A percentile compares a stretch with the other conserved stretches of the same genome.
Evolutionary conservation across 2,113 vertebrate species (phyloP).

Genomic region (Ursus arctos): DNA sequence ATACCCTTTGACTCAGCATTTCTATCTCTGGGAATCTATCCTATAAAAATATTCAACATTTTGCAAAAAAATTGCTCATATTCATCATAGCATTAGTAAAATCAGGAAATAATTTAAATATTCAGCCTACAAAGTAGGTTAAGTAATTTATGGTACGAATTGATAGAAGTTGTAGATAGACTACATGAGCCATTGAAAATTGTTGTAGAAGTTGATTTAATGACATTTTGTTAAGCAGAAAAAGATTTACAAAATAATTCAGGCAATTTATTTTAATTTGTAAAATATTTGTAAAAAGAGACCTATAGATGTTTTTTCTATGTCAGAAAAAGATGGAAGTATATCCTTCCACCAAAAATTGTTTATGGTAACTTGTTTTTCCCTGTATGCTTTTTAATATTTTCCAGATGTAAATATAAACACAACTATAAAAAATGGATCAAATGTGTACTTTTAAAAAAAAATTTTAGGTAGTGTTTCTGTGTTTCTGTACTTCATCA

Average conservation of each 20-base stretch:
- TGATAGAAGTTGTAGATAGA: neutral
- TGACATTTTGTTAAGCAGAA: neutral
- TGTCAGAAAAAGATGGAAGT: neutral
- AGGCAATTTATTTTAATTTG: neutral
- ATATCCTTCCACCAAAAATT: neutral
- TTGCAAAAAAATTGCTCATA: neutral
- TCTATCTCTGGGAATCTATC: neutral
- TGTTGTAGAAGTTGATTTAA: neutral
- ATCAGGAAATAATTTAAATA: neutral
- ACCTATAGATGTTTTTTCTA: neutral
- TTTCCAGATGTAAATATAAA: neutral
- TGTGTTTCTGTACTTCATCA: neutral
- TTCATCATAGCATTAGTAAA: neutral
- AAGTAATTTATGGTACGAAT: neutral
- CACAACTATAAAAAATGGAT: neutral
- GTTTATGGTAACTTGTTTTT: neutral
- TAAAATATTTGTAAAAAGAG: conserved; percentile 1
- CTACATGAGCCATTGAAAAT: neutral
- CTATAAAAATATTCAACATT: neutral
- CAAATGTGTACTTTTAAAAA: neutral
- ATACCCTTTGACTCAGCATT: neutral
- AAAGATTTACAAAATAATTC: neutral
- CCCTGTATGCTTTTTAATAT: neutral
- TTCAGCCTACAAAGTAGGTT: neutral
- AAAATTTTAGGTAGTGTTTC: neutral